Conservation (phyloP, 2,888 invertebrate genomes). For the Gymnoscelis rufifasciata region DNA sequence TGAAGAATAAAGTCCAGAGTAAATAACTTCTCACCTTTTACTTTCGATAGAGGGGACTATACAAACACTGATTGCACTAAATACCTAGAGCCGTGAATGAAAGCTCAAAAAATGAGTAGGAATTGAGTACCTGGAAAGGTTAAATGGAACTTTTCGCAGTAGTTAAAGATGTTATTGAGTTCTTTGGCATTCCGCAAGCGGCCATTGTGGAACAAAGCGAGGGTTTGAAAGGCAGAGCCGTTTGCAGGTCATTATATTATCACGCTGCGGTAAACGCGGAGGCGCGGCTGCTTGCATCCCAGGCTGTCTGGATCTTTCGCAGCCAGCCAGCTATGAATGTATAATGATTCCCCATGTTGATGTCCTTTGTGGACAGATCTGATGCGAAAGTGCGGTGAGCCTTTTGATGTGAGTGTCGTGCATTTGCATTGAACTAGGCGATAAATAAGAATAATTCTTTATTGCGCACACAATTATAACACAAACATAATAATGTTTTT, state of each 20-base stretch:
- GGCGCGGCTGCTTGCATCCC: slow-evolving; percentile 59
- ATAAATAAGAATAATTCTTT: too few relatives aligned
- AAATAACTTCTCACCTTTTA: too few relatives aligned
- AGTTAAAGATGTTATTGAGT: slow-evolving; percentile 1
- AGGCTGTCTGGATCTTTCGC: slow-evolving; percentile 59
- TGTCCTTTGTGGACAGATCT: slow-evolving; percentile 11
- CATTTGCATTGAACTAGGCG: neutral
- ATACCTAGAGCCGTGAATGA: too few relatives aligned
- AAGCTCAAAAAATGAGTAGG: too few relatives aligned
- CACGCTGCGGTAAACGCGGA: slow-evolving; percentile 62
- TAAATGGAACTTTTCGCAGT: neutral
- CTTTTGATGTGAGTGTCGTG: neutral
- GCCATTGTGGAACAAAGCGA: slow-evolving; percentile 25
- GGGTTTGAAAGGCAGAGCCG: slow-evolving; percentile 35
- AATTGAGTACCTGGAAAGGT: neutral
- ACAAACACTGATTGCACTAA: too few relatives aligned
- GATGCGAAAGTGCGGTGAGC: neutral
- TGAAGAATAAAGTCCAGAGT: too few relatives aligned
- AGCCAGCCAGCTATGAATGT: slow-evolving; percentile 68
- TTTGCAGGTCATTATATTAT: slow-evolving; percentile 68
- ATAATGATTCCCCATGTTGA: slow-evolving; percentile 54
- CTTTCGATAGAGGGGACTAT: too few relatives aligned
- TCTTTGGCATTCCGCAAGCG: slow-evolving; percentile 3
- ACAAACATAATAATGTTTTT: too few relatives aligned
- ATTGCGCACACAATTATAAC: too few relatives aligned